Conservation (phyloP, 2,888 invertebrate genomes). For the Rhamphomyia laevipes region DNA sequence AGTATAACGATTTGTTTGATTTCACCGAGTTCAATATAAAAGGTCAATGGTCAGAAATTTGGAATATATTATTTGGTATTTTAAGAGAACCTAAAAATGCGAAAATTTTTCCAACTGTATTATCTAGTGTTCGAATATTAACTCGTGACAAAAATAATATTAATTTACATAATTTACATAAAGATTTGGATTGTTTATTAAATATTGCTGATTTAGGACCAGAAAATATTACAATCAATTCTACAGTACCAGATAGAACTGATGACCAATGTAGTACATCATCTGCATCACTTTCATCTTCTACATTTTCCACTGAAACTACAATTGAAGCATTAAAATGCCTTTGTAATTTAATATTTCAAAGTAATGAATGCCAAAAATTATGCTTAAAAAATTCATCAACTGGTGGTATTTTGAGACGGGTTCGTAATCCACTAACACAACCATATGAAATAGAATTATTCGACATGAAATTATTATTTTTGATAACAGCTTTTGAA, state of each 20-base stretch:
- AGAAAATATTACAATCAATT: slow-evolving; percentile 22
- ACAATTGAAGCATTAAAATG: slow-evolving; percentile 75
- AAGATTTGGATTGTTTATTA: slow-evolving; percentile 55
- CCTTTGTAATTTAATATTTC: slow-evolving; percentile 78
- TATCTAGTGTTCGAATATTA: slow-evolving; percentile 36
- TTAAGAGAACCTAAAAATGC: slow-evolving; percentile 24
- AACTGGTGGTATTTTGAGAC: slow-evolving; percentile 58
- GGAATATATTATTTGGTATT: slow-evolving; percentile 31
- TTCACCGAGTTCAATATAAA: slow-evolving; percentile 30
- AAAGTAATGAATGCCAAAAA: slow-evolving; percentile 51
- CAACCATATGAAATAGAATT: slow-evolving; percentile 46
- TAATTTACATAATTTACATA: slow-evolving; percentile 50
- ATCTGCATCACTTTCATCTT: slow-evolving; percentile 10
- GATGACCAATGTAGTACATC: background rate
- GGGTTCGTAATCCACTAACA: slow-evolving; percentile 43
- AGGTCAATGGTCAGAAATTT: slow-evolving; percentile 33
- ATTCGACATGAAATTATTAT: slow-evolving; percentile 79
- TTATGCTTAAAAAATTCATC: slow-evolving; percentile 49
- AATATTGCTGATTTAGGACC: slow-evolving; percentile 50
- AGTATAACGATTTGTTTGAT: slow-evolving; percentile 32
- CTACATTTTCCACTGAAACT: slow-evolving; percentile 39
- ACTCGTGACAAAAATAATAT: slow-evolving; percentile 70
- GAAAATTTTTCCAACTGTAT: slow-evolving; percentile 23
- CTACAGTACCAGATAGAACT: background rate
- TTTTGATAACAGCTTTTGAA: slow-evolving; percentile 76